These are phyloP conservation scores for Drosophila guanche DNA, from an alignment of 1,140 invertebrate species.

Conservation along the genomic window DNA sequence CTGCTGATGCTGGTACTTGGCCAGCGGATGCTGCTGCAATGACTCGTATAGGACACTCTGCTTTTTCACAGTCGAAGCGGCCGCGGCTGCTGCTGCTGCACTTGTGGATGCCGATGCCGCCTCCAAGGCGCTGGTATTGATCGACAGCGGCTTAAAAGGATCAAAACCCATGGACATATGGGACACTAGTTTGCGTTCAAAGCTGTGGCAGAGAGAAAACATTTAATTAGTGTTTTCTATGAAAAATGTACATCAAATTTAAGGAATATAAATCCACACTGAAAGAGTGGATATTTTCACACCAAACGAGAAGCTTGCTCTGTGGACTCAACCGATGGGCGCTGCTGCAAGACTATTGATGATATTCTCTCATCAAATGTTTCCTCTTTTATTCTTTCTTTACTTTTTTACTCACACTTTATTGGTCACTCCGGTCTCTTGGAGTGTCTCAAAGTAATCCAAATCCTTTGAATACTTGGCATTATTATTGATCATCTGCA, in stretches of 20 bases:
- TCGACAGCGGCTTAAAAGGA: slow-evolving; percentile 80
- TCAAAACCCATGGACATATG: slow-evolving; percentile 81
- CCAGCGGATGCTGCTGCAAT: slow-evolving; percentile 77
- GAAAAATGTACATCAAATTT: no score
- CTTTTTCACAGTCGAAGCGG: slow-evolving; percentile 59
- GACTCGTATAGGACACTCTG: slow-evolving; percentile 77
- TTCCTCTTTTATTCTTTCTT: background rate
- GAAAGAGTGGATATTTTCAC: no score
- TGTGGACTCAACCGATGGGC: no score
- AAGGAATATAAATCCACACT: background rate
- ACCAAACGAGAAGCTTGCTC: no score
- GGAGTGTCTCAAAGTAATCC: slow-evolving; percentile 77
- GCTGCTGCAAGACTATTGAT: no score
- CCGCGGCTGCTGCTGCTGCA: slow-evolving; percentile 22
- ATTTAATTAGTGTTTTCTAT: background rate
- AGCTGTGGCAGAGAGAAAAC: slow-evolving; percentile 34
- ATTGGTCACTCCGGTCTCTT: slow-evolving; percentile 81
- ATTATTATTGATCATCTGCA: slow-evolving; percentile 57
- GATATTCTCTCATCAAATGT: background rate
- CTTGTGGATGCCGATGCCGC: slow-evolving; percentile 19
- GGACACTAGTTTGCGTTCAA: slow-evolving; percentile 79
- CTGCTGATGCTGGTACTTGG: slow-evolving; percentile 59
- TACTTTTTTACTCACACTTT: slow-evolving; percentile 69
- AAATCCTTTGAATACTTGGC: slow-evolving; percentile 77
- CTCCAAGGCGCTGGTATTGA: slow-evolving; percentile 71